These are phyloP conservation scores for Planiliza haematocheilus DNA, from an alignment of 2,113 vertebrate genomes.

Conservation along the genomic window DNA sequence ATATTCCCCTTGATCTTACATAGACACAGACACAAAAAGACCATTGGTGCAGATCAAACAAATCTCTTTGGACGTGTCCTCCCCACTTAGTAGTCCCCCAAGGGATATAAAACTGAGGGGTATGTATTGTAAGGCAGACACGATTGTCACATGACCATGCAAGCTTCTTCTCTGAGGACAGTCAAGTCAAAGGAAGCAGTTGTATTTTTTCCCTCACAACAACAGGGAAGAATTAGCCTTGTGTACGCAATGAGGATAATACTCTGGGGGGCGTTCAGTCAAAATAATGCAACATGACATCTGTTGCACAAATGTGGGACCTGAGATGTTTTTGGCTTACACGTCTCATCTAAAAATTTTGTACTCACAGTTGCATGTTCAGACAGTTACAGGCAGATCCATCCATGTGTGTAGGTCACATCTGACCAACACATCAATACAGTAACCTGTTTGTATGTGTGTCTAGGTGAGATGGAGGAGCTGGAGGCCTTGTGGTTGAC, in stretches of 20 bases:
- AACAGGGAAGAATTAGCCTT: slow-evolving; percentile 52
- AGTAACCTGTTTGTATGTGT: slow-evolving; percentile 24
- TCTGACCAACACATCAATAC: slow-evolving; percentile 4
- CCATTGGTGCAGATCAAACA: slow-evolving; percentile 58
- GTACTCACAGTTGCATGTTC: slow-evolving; percentile 32
- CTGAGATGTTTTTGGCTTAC: slow-evolving; percentile 61
- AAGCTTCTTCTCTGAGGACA: slow-evolving; percentile 58
- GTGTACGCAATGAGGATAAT: slow-evolving; percentile 70
- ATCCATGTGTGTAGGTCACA: slow-evolving; percentile 25
- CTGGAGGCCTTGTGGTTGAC: slow-evolving; percentile 98
- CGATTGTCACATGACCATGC: slow-evolving; percentile 55
- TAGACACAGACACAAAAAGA: slow-evolving; percentile 28
- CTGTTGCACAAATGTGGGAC: slow-evolving; percentile 69
- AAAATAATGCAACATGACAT: slow-evolving; percentile 75
- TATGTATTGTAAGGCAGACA: slow-evolving; percentile 54
- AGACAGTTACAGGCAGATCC: slow-evolving; percentile 13
- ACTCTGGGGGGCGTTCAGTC: slow-evolving; percentile 36
- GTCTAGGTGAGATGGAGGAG: slow-evolving; percentile 97
- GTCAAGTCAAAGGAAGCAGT: slow-evolving; percentile 55
- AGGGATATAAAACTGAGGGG: slow-evolving; percentile 36
- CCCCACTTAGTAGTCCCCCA: slow-evolving; percentile 23
- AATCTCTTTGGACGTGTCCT: slow-evolving; percentile 70
- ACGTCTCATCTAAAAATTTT: slow-evolving; percentile 22
- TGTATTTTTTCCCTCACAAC: slow-evolving; percentile 44
- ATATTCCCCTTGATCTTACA: slow-evolving; percentile 28